Percentiles rank a stretch among this genome's conserved stretches.
Conservation (phyloP, 2,113 vertebrate genomes). For the Tragelaphus strepsiceros region DNA sequence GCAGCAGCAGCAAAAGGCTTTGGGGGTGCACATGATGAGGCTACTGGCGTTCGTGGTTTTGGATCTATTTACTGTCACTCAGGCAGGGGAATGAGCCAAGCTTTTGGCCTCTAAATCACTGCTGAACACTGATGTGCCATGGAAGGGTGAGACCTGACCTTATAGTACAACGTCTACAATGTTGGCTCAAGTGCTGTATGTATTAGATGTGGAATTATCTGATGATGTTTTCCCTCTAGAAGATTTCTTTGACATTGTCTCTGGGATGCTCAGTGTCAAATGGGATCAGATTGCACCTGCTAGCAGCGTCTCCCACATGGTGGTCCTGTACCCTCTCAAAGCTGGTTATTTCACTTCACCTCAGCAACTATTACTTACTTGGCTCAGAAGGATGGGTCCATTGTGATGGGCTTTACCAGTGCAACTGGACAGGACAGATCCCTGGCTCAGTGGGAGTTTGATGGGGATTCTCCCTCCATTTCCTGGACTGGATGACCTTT, state of each 20-base stretch:
- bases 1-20: background rate
- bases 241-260: background rate
- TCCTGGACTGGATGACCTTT: slow-evolving; percentile 96
- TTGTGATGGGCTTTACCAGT: slow-evolving; percentile 90
- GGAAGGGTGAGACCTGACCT: background rate
- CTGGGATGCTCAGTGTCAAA: background rate
- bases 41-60: background rate
- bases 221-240: background rate
- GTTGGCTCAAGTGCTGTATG: background rate
- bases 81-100: background rate
- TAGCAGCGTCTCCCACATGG: background rate
- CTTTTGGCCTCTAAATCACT: background rate
- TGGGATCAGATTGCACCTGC: background rate
- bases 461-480: slow-evolving; percentile 96
- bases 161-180: background rate
- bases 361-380: background rate
- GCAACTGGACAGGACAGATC: slow-evolving; percentile 95
- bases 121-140: background rate
- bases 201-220: background rate
- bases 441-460: slow-evolving; percentile 93
- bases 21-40: background rate
- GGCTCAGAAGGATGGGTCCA: background rate
- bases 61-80: background rate
- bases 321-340: background rate
- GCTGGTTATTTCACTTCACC: background rate